Percentiles rank a stretch among this genome's conserved stretches.
Conservation (phyloP, 2,113 vertebrate species). For the Otus sunia region DNA sequence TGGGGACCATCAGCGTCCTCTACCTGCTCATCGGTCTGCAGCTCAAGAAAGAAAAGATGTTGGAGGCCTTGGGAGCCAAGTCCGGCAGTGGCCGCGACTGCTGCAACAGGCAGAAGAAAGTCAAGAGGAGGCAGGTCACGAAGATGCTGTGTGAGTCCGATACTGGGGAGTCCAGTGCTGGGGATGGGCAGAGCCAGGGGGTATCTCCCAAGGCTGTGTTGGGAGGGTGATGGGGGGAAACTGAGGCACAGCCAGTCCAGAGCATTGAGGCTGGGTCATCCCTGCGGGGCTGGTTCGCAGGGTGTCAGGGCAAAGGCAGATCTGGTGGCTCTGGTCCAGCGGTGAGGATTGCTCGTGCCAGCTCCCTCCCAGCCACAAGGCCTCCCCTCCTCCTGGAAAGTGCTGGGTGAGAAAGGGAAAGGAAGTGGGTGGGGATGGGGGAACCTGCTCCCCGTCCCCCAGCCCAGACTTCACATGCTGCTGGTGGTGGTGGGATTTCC, state of each 20-base stretch:
- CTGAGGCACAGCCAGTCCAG: background rate
- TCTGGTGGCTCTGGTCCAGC: background rate
- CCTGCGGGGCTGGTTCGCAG: rapidly evolving
- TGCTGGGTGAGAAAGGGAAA: background rate
- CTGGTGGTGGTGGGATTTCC: background rate
- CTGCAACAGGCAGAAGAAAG: conserved; percentile 74
- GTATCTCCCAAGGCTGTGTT: background rate
- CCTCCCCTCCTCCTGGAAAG: background rate
- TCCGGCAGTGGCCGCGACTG: background rate
- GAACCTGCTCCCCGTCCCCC: rapidly evolving
- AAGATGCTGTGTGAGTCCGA: conserved; percentile 93
- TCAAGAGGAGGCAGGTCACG: conserved; percentile 85
- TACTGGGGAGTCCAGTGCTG: conserved; percentile 37
- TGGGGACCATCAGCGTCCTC: conserved; percentile 87
- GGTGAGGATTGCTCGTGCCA: background rate
- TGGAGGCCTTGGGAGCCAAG: conserved; percentile 72
- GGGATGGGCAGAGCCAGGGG: background rate
- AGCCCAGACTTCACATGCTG: background rate
- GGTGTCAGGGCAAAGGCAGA: background rate
- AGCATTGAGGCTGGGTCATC: background rate
- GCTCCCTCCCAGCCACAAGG: rapidly evolving
- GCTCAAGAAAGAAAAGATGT: conserved; percentile 83
- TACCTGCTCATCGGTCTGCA: conserved; percentile 89
- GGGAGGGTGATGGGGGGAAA: background rate
- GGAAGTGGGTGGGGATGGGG: background rate